phyloP scores from a whole-genome alignment of 2,797 vertebrate species.

The Tapirus indicus region DNA sequence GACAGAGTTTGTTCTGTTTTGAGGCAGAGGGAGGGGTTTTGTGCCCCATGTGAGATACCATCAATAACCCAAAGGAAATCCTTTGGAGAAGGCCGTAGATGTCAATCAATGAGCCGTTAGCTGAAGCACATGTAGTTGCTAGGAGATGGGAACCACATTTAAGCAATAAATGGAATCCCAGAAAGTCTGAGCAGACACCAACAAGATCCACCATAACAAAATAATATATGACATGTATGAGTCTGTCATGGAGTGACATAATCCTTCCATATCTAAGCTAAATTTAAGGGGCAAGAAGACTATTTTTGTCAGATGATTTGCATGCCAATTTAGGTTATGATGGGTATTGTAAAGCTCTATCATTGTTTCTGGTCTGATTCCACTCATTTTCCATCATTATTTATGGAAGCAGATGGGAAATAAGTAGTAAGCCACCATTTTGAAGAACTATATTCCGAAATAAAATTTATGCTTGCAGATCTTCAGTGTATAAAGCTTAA shows the following conservation, averaged over 20 bases:
- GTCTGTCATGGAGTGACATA: background rate
- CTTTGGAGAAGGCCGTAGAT: background rate
- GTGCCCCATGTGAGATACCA: background rate
- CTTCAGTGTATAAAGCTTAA: background rate
- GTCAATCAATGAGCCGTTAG: background rate
- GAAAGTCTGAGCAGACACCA: background rate
- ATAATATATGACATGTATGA: background rate
- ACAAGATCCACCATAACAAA: background rate
- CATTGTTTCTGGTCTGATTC: background rate
- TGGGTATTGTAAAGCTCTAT: background rate
- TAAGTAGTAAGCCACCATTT: background rate
- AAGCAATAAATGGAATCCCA: background rate
- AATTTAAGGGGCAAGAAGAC: background rate
- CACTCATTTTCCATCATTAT: background rate
- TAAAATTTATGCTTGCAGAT: background rate
- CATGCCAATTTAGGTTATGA: background rate
- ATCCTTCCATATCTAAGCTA: background rate
- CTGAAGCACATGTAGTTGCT: background rate
- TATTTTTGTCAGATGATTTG: background rate
- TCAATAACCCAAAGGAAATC: background rate
- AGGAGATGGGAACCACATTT: background rate
- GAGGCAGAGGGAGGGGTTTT: background rate
- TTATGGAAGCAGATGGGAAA: background rate
- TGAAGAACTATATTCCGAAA: background rate
- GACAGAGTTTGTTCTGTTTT: background rate